These are phyloP conservation scores for Clostera curtula DNA, from an alignment of 2,888 invertebrate genomes.

Conservation along the genomic window DNA sequence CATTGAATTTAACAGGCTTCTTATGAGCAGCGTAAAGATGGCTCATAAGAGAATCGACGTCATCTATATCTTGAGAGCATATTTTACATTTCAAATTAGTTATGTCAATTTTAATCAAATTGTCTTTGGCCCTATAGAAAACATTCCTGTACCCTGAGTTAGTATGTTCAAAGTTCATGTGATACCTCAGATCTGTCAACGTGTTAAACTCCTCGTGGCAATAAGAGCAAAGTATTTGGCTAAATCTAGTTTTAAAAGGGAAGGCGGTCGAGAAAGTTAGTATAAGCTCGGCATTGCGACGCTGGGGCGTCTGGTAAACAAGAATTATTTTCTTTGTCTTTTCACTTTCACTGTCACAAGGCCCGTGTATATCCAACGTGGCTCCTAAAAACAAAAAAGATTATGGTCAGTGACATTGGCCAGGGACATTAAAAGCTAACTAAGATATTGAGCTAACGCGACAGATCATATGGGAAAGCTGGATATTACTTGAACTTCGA, in stretches of 20 bases:
- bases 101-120: constrained; percentile 61
- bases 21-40: constrained; percentile 53
- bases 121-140: constrained; percentile 60
- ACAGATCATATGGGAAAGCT: constrained; percentile 11
- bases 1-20: constrained; percentile 55
- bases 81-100: constrained; percentile 58
- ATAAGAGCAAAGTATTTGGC: constrained; percentile 59
- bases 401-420: constrained; percentile 55
- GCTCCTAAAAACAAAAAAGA: constrained; percentile 70
- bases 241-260: constrained; percentile 62
- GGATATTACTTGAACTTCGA: no score
- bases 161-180: constrained; percentile 49
- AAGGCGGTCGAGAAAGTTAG: constrained; percentile 57
- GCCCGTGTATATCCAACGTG: constrained; percentile 60
- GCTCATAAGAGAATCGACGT: constrained; percentile 51
- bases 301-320: constrained; percentile 60
- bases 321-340: constrained; percentile 62
- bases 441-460: constrained; percentile 13
- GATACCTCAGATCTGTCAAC: constrained; percentile 43
- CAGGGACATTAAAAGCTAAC: constrained; percentile 13
- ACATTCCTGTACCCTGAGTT: constrained; percentile 55
- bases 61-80: constrained; percentile 41
- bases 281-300: constrained; percentile 62
- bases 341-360: constrained; percentile 49
- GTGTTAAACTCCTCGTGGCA: constrained; percentile 55